Base-by-base conservation (phyloP, 2,888 invertebrate genomes). In the Liodrosophila aerea region DNA sequence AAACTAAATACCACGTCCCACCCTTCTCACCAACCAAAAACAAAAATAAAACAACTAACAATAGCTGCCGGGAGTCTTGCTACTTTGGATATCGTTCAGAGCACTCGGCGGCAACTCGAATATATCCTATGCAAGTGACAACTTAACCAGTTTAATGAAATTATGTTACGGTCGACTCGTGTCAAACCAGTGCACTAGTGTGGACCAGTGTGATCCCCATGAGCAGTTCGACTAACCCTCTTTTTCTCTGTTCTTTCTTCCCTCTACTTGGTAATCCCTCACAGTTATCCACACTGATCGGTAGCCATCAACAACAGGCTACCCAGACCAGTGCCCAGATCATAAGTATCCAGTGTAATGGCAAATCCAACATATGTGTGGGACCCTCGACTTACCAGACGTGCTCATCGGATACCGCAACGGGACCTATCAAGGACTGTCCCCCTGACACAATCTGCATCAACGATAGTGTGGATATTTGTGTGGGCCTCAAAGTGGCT, bases 381-480 rank as follows among this genome's bases (percentile, higher is more conserved):
- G 88, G 88, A n/a, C 86, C 87, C 0, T 59, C 85, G 0, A 83
- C 73, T 52, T 89, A 86, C 47, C 84, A 87, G 44, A 16, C 41
- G 1, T 89, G 89, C 50, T 29, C 54, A 1, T 44, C 60, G 0
- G 75, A 81, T 62, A 57, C 76, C 27, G 81, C 88, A 0, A 34
- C 47, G 1, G 87, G 85, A 5, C 37, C 27, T 1, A 67, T 83
- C 4, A 62, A 71, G 12, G 18, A 50, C 0, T 89, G 89, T 53
- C 76, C 81, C 0, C 7, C 40, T 0, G 77, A 78, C 8, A 85
- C 85, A 0, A 86, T 88, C 9, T 89, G 89, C 58, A 76, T 88
- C 0, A 88, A 87, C 59, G 84, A 86, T 63, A 88, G 88, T 7
- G 56, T 76, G 7, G 74, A 85, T 47, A 85, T 88, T 40, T 89